phyloP scores from a whole-genome alignment of 2,797 vertebrate species.

The Carapus acus region DNA sequence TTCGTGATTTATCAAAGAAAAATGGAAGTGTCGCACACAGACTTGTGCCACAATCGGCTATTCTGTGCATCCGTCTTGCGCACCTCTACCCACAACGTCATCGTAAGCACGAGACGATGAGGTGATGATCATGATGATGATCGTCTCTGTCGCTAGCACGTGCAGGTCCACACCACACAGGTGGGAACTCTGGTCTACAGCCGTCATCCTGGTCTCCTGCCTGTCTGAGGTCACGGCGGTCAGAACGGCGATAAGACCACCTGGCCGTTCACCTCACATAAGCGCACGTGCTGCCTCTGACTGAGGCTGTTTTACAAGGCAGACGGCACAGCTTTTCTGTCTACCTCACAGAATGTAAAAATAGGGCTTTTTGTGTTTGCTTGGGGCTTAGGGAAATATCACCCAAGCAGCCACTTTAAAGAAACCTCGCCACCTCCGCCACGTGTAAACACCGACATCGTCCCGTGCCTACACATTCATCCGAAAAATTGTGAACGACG shows the following conservation, averaged over 20 bases:
- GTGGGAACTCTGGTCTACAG: neutral
- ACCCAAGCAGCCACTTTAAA: constrained; percentile 26
- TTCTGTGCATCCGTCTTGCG: too few species aligned
- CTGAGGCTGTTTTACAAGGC: too few species aligned
- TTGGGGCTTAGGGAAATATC: constrained; percentile 12
- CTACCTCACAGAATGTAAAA: too few species aligned
- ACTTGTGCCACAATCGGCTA: too few species aligned
- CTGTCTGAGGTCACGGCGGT: neutral
- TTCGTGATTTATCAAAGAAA: too few species aligned
- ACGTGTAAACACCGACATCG: constrained; percentile 38
- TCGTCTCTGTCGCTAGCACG: neutral
- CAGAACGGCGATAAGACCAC: constrained; percentile 13
- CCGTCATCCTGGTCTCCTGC: constrained; percentile 4
- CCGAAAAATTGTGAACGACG: constrained; percentile 22
- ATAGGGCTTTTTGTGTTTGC: constrained; percentile 16
- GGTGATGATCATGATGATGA: too few species aligned
- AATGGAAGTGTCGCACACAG: too few species aligned
- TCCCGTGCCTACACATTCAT: constrained; percentile 20
- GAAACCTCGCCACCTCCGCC: constrained; percentile 28
- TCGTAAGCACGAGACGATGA: too few species aligned
- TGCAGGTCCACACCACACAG: constrained; percentile 1
- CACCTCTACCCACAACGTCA: too few species aligned
- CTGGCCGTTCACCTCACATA: constrained; percentile 19
- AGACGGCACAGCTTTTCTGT: too few species aligned
- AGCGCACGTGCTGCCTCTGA: constrained; percentile 14